Evolutionary conservation across 2,113 vertebrate species (phyloP), one percentile per base, ranked within the genome.

Genomic region (Recurvirostra avosetta): DNA sequence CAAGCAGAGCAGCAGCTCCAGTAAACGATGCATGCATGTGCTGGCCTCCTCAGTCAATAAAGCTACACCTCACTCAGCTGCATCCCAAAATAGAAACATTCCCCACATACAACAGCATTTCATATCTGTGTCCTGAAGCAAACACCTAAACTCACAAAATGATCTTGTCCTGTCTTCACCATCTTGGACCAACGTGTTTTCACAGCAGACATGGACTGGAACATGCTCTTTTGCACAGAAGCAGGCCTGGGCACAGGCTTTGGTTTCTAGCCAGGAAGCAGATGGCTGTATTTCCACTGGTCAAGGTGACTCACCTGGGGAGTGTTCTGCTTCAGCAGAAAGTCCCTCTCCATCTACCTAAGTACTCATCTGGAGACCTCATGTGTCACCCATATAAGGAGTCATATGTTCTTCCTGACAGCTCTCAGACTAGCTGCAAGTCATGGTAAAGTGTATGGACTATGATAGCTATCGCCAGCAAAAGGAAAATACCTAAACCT

Each of bases 21-120:
- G 47, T 38, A 45, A 72, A 40, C 1, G 0, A 11, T 1, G 7
- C 26, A 4, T 16, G 26, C 25, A 8, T 3, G 9, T 43, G 45
- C 40, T 53, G 82, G 70, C 49, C 34, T 9, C 41, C 49, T 68
- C 41, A 20, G 49, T 34, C 76, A 38, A 27, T 12, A 36, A 41
- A 55, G 55, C 27, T 47, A 29, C 65, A 70, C 32, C 49, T 68
- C 62, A 27, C 6, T 20, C 62, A 41, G 30, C 5, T 61, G 52
- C 26, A 65, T 15, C 58, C 45, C 30, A 9, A 65, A 41, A 19
- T 3, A 63, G 41, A 32, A 66, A 43, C 38, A 18, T 34, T 25
- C 38, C 20, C 59, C 34, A 32, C 1, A 0, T 29, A 19, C 38
- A 75, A 30, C 29, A 63, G 15, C 1, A 1, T 30, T 53, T 52